These are phyloP conservation scores for Serinus canaria DNA, from an alignment of 2,113 vertebrate genomes.

Conservation along the genomic window DNA sequence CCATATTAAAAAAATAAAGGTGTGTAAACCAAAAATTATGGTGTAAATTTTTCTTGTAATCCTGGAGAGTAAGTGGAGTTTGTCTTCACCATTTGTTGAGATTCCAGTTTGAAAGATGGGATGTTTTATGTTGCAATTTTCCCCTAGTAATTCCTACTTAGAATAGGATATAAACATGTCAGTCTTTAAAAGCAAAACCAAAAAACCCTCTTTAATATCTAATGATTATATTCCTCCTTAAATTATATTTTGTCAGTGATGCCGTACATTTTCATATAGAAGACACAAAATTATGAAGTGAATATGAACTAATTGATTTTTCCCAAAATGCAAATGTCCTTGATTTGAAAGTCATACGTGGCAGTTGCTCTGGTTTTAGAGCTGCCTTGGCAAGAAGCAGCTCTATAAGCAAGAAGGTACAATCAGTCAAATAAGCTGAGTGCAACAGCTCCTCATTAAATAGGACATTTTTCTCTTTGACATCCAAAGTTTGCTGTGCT, in stretches of 20 bases:
- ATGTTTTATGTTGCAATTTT: constrained; percentile 2
- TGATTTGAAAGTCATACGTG: constrained; percentile 4
- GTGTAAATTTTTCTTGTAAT: background rate
- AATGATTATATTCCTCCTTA: background rate
- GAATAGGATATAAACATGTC: background rate
- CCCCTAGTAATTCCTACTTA: background rate
- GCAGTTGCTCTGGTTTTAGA: background rate
- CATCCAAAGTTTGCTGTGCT: background rate
- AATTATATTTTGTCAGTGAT: background rate
- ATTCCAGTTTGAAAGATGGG: background rate
- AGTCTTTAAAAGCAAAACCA: background rate
- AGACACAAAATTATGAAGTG: background rate
- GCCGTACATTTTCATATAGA: background rate
- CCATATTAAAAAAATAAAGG: background rate
- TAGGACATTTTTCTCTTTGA: constrained; percentile 38
- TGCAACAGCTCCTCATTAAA: background rate
- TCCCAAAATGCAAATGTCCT: constrained; percentile 25
- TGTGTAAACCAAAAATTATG: background rate
- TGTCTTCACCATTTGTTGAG: background rate
- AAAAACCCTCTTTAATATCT: background rate
- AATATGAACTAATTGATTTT: constrained; percentile 26
- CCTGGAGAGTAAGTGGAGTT: background rate
- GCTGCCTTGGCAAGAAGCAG: background rate
- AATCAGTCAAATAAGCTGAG: background rate
- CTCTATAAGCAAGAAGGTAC: background rate